Percentiles rank a stretch among this genome's conserved stretches.
Conservation (phyloP, 1,140 invertebrate species). For the Aricia agestis region DNA sequence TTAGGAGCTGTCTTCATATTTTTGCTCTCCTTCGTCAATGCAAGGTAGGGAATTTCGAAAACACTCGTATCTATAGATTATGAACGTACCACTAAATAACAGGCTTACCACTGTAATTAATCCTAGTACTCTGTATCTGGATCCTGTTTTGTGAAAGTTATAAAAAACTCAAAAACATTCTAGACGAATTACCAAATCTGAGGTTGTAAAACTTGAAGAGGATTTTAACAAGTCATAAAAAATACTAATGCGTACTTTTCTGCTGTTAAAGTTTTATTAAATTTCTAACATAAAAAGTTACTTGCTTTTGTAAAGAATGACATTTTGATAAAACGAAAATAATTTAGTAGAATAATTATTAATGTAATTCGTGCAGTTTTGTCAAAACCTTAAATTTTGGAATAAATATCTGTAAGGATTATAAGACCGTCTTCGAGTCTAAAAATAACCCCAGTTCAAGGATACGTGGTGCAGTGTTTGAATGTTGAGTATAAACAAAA, state of each 20-base stretch:
- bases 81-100: too few species aligned
- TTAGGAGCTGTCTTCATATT: too few species aligned
- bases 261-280: neutral
- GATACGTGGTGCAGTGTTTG: constrained; percentile 38
- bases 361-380: constrained; percentile 3
- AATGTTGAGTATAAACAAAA: constrained; percentile 37
- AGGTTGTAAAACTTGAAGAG: neutral
- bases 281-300: neutral
- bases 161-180: neutral
- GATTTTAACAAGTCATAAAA: neutral
- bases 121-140: too few species aligned
- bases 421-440: constrained; percentile 33
- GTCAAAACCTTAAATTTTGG: constrained; percentile 28
- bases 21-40: too few species aligned
- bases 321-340: neutral
- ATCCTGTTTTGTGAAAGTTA: too few species aligned
- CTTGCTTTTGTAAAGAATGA: neutral
- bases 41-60: too few species aligned
- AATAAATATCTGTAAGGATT: constrained; percentile 26
- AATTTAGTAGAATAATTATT: too few species aligned
- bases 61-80: too few species aligned
- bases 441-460: constrained; percentile 41
- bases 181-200: neutral
- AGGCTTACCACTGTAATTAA: too few species aligned
- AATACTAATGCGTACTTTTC: neutral